Evolutionary conservation across 2,113 vertebrate genomes (phyloP).

Genomic region (Ptychochromis oligacanthus): DNA sequence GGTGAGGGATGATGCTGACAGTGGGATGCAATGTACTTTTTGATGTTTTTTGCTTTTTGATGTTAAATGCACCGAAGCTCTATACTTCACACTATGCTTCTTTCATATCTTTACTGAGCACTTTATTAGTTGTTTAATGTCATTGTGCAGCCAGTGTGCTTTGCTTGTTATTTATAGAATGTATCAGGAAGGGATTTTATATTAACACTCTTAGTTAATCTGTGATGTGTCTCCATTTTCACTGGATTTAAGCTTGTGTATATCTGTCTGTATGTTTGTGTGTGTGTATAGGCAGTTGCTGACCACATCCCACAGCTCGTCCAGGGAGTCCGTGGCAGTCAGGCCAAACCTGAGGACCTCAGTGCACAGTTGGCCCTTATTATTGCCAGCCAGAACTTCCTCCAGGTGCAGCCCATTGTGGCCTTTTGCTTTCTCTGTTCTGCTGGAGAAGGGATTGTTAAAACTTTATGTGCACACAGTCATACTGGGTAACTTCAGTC

Average conservation of each 20-base stretch:
- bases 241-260: background rate
- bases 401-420: constrained; percentile 84
- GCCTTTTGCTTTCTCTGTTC: background rate
- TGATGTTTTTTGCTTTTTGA: background rate
- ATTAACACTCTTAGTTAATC: background rate
- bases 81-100: background rate
- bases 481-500: constrained; percentile 6
- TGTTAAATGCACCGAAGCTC: background rate
- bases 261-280: background rate
- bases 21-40: background rate
- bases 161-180: background rate
- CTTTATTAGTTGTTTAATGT: background rate
- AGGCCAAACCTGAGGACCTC: constrained; percentile 93
- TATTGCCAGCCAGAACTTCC: constrained; percentile 96
- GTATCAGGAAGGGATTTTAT: background rate
- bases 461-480: constrained; percentile 22
- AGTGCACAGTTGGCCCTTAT: constrained; percentile 94
- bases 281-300: constrained; percentile 85
- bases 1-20: constrained; percentile 76
- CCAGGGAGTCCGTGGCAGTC: constrained; percentile 94
- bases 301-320: constrained; percentile 98
- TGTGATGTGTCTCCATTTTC: background rate
- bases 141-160: background rate
- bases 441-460: background rate
- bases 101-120: background rate